phyloP scores from a whole-genome alignment of 1,140 invertebrate genomes.

The Pachyrhynchus sulphureomaculatus region DNA sequence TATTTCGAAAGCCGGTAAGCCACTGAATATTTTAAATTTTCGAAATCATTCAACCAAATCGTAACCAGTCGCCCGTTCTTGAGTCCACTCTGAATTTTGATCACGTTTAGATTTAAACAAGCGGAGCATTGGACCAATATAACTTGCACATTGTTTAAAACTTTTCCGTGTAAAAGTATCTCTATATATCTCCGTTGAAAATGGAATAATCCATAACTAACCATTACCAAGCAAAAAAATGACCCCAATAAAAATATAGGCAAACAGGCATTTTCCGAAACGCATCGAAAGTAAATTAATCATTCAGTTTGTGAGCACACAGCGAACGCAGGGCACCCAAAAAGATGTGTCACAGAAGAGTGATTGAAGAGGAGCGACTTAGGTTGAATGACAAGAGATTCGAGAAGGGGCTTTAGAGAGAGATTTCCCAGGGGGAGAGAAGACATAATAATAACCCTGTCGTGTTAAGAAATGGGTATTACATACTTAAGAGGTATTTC shows the following conservation, averaged over 20 bases:
- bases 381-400: slow-evolving; percentile 26
- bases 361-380: slow-evolving; percentile 22
- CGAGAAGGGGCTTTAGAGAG: slow-evolving; percentile 1
- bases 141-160: too few species aligned
- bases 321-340: too few species aligned
- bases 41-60: too few species aligned
- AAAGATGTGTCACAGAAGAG: slow-evolving; percentile 10
- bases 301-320: slow-evolving; percentile 12
- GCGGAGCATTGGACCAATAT: too few species aligned
- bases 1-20: too few species aligned
- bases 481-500: background rate
- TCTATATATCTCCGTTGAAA: too few species aligned
- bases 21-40: too few species aligned
- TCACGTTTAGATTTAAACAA: too few species aligned
- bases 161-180: too few species aligned
- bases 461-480: background rate
- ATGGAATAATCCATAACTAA: too few species aligned
- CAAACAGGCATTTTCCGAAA: slow-evolving; percentile 21
- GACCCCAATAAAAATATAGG: slow-evolving; percentile 22
- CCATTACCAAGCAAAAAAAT: slow-evolving; percentile 14
- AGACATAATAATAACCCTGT: slow-evolving; percentile 20
- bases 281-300: slow-evolving; percentile 21
- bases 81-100: too few species aligned
- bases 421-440: background rate
- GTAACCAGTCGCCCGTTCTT: too few species aligned